Conservation (phyloP, 2,113 vertebrate species). For the Microtus richardsoni region DNA sequence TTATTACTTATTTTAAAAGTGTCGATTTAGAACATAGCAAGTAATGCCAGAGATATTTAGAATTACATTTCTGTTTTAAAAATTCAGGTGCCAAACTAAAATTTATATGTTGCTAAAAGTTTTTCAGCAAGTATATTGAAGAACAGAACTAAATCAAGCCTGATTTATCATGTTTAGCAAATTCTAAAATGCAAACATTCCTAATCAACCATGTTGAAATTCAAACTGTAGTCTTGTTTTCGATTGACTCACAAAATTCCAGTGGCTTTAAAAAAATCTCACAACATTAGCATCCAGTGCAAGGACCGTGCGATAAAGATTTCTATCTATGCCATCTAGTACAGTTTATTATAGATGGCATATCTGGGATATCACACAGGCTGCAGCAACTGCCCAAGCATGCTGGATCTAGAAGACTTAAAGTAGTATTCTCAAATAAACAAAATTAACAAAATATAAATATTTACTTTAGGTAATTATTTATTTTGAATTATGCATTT, state of each 20-base stretch:
- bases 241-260: not conserved
- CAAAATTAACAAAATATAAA: not conserved
- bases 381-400: not conserved
- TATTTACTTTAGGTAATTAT: not conserved
- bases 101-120: not conserved
- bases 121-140: not conserved
- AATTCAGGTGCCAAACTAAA: not conserved
- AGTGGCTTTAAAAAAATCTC: not conserved
- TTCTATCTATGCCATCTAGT: not conserved
- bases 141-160: not conserved
- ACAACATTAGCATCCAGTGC: not conserved
- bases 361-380: not conserved
- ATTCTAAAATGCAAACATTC: not conserved
- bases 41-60: not conserved
- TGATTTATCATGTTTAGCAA: not conserved
- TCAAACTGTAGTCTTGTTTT: not conserved
- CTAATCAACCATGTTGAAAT: not conserved
- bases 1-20: not conserved
- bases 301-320: not conserved
- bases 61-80: not conserved
- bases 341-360: not conserved
- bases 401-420: rapidly evolving
- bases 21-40: not conserved
- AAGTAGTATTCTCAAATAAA: not conserved
- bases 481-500: not conserved